phyloP scores from a whole-genome alignment of 1,140 invertebrate species.

The Orius insidiosus region DNA sequence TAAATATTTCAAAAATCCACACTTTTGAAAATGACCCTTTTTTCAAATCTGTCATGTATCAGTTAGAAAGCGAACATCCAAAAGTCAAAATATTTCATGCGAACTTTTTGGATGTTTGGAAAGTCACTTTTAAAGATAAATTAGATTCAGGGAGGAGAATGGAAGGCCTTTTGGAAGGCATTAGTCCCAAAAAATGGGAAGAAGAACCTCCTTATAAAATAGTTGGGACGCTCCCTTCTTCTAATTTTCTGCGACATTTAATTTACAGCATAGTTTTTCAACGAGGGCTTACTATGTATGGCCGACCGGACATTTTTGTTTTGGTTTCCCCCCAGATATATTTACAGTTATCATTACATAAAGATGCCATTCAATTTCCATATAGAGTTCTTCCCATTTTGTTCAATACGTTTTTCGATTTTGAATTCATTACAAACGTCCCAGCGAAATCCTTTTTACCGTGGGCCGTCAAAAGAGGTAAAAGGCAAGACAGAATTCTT shows the following conservation, averaged over 20 bases:
- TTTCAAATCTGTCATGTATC: constrained; percentile 1
- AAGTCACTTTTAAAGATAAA: constrained; percentile 5
- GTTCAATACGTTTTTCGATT: constrained; percentile 10
- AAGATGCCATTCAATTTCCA: neutral
- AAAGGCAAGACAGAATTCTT: neutral
- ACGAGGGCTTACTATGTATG: constrained; percentile 2
- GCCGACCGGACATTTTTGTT: constrained; percentile 10
- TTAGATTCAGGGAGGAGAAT: constrained; percentile 2
- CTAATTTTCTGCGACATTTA: constrained; percentile 3
- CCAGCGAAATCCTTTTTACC: constrained; percentile 10
- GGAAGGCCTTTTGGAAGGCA: neutral
- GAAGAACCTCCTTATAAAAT: constrained; percentile 11
- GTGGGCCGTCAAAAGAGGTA: constrained; percentile 3
- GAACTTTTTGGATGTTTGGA: constrained; percentile 5
- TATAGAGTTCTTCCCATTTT: neutral
- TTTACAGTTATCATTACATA: neutral
- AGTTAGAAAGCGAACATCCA: neutral
- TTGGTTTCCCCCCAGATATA: constrained; percentile 4
- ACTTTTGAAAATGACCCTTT: constrained; percentile 8
- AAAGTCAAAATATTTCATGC: neutral
- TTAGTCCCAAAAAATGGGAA: constrained; percentile 11
- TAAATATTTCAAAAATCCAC: neutral
- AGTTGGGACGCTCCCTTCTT: constrained; percentile 3
- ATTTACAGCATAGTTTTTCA: constrained; percentile 12
- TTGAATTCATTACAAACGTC: constrained; percentile 6